These are phyloP conservation scores for Ichneumon xanthorius DNA, from an alignment of 2,888 invertebrate species.

Conservation along the genomic window DNA sequence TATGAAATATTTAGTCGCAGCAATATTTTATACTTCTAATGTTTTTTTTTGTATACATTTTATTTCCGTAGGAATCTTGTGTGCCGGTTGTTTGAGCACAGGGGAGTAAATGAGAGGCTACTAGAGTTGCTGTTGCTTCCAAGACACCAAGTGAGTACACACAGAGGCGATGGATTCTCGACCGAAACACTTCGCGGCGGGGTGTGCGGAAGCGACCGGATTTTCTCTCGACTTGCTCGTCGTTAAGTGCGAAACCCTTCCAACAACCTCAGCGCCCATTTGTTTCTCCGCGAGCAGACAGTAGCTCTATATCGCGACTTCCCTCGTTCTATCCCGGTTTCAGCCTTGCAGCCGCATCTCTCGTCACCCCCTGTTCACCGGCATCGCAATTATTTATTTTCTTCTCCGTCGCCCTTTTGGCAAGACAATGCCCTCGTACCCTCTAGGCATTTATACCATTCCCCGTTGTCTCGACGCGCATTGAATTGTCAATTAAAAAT, in stretches of 20 bases:
- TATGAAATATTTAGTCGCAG: background rate
- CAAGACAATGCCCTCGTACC: slow-evolving; percentile 13
- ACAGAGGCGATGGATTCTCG: background rate
- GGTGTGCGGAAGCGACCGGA: slow-evolving; percentile 8
- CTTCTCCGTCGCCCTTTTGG: slow-evolving; percentile 23
- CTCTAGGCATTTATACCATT: slow-evolving; percentile 2
- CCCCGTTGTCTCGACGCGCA: background rate
- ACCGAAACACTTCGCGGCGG: slow-evolving; percentile 20
- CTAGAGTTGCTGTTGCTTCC: slow-evolving; percentile 6
- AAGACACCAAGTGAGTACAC: slow-evolving; percentile 19
- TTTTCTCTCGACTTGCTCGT: slow-evolving; percentile 18
- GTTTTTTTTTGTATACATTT: background rate
- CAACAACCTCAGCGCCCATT: slow-evolving; percentile 24
- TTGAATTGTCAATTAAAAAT: slow-evolving; percentile 38
- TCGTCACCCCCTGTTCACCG: background rate
- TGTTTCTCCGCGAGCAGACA: background rate
- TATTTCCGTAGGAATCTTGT: background rate
- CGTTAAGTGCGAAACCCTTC: slow-evolving; percentile 32
- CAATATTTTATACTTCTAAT: background rate
- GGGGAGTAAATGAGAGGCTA: slow-evolving; percentile 20
- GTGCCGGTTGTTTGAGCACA: slow-evolving; percentile 9
- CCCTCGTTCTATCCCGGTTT: background rate
- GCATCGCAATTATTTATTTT: slow-evolving; percentile 32
- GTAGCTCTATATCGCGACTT: background rate
- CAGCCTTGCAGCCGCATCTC: background rate